Evolutionary conservation across 2,113 vertebrate genomes (phyloP), one percentile per base, ranked within the genome.

Genomic region (Callipepla squamata): DNA sequence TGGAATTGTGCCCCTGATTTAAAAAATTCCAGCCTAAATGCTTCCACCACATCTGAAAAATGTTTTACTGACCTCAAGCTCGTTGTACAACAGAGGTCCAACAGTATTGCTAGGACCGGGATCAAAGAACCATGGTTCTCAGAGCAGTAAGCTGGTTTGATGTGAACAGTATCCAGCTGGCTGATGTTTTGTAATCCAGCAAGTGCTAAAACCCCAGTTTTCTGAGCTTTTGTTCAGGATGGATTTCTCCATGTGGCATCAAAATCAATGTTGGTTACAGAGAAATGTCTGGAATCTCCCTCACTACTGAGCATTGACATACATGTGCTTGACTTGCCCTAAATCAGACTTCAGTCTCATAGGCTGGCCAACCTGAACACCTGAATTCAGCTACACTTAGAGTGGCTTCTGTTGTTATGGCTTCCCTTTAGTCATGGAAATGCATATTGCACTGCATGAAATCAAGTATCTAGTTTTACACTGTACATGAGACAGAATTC

Each of bases 1-100:
- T 92, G 95, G 95, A 97, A 94, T 93, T 73, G 51, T 93, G 85
- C 82, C 63, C 65, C 85, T 58, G 83, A 89, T 95, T 95, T 95
- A 95, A 93, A 58, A 73, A 94, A 94, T 85, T 89, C 88, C 91
- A 95, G 66, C 82, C 83, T 84, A 89, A 96, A 94, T 93, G 93
- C 82, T 79, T 90, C 89, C 77, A 93, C 76, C 93, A 90, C 70
- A 87, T 91, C 86, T 80, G 58, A 95, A 82, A 62, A 92, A 76
- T 67, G 13, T 72, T 91, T 92, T 77, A 83, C 51, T 85, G 90
- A 95, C 89, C 87, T 84, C 61, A 0, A 90, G 76, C 87, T 94
- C 69, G 53, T 75, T 90, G 90, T 90, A 36, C 65, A 84, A 73
- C 70, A 90, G 51, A 96, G 83, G 83, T 72, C 62, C 84, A 73